Evolutionary conservation across 2,888 invertebrate genomes (phyloP).

Genomic region (Selenia dentaria): DNA sequence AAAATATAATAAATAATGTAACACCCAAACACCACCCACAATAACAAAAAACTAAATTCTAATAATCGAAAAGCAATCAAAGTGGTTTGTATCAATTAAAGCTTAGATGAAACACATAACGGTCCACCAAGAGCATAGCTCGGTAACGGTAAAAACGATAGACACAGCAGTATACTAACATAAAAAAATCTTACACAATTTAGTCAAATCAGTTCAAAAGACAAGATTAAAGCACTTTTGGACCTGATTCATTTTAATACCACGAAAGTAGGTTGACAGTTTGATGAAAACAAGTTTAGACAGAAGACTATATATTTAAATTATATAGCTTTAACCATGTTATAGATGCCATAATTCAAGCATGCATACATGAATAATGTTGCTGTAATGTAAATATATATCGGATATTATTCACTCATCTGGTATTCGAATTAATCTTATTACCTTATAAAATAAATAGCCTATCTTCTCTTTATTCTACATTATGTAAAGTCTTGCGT

Average conservation of each 20-base stretch:
- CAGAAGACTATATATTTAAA: slow-evolving; percentile 34
- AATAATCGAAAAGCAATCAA: slow-evolving; percentile 39
- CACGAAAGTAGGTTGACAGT: slow-evolving; percentile 26
- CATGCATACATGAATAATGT: slow-evolving; percentile 29
- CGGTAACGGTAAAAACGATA: slow-evolving; percentile 43
- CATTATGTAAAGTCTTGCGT: no score
- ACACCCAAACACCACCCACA: slow-evolving; percentile 31
- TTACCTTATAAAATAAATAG: slow-evolving; percentile 14
- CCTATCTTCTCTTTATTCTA: neutral
- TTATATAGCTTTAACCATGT: slow-evolving; percentile 32
- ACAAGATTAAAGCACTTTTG: neutral
- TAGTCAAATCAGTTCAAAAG: neutral
- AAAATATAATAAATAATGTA: slow-evolving; percentile 9
- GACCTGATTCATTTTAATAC: slow-evolving; percentile 13
- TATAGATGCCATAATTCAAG: slow-evolving; percentile 31
- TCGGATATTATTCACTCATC: slow-evolving; percentile 12
- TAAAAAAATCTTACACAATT: slow-evolving; percentile 27
- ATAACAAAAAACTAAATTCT: slow-evolving; percentile 31
- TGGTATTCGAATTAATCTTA: slow-evolving; percentile 10
- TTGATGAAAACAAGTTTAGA: slow-evolving; percentile 25
- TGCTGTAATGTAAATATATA: slow-evolving; percentile 9
- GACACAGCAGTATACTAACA: slow-evolving; percentile 36
- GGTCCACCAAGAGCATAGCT: slow-evolving; percentile 32
- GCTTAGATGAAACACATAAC: slow-evolving; percentile 37
- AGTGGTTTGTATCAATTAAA: slow-evolving; percentile 44